phyloP scores from a whole-genome alignment of 2,797 vertebrate species.

The Vespertilio murinus region DNA sequence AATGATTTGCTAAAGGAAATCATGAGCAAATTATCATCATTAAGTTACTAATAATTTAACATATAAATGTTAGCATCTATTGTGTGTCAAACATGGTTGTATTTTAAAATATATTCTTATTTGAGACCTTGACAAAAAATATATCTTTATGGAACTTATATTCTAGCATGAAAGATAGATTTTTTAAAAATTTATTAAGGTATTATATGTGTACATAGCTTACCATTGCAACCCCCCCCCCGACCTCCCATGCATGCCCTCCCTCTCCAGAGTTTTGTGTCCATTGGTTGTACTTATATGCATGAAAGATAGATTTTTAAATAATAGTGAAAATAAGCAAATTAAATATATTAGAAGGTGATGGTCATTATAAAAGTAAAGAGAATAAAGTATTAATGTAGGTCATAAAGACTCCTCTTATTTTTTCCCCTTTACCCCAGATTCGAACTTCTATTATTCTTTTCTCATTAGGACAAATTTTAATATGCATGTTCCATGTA shows the following conservation, averaged over 20 bases:
- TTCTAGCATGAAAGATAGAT: background rate
- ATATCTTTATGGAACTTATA: background rate
- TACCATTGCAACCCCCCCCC: no score
- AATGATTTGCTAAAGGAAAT: background rate
- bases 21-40: background rate
- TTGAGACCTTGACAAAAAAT: background rate
- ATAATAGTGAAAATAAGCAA: background rate
- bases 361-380: background rate
- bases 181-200: conserved; percentile 42
- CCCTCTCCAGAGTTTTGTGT: no score
- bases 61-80: background rate
- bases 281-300: no score
- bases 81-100: background rate
- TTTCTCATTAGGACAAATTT: background rate
- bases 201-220: no score
- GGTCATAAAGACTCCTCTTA: background rate
- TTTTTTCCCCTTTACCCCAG: background rate
- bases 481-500: background rate
- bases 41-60: background rate
- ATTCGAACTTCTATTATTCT: background rate
- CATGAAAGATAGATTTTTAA: background rate
- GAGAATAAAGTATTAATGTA: background rate
- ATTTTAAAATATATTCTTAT: background rate
- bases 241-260: no score
- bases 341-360: background rate